Evolutionary conservation across 2,888 invertebrate species (phyloP).

Genomic region (Phaonia tiefii): DNA sequence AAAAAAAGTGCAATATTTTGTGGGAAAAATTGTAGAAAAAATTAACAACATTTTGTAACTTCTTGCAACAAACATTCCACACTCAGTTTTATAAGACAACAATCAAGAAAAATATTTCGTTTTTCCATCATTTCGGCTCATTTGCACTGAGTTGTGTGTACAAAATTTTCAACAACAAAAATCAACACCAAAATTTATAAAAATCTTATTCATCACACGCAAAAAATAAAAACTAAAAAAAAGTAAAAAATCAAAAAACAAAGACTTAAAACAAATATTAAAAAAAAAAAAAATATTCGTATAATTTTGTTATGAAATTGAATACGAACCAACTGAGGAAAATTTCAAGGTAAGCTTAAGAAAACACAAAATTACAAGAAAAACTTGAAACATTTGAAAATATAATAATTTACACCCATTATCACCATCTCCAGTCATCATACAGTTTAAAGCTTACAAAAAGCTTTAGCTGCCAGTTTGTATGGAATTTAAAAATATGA

Average conservation of each 20-base stretch:
- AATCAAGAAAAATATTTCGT: conserved; percentile 29
- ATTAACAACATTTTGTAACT: conserved; percentile 35
- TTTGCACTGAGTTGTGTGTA: conserved; percentile 67
- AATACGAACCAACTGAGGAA: not conserved
- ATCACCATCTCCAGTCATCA: too few species aligned
- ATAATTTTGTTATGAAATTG: conserved; percentile 11
- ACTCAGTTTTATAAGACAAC: conserved; percentile 49
- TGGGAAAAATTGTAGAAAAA: conserved; percentile 31
- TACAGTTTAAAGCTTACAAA: too few species aligned
- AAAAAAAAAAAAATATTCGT: conserved; percentile 37
- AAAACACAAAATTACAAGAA: conserved; percentile 15
- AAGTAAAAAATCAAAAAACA: conserved; percentile 35
- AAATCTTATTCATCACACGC: too few species aligned
- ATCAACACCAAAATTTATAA: conserved; percentile 27
- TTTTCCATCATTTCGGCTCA: conserved; percentile 52
- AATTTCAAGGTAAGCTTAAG: conserved; percentile 42
- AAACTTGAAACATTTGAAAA: conserved; percentile 12
- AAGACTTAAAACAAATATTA: conserved; percentile 10
- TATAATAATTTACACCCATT: too few species aligned
- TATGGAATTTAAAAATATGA: too few species aligned
- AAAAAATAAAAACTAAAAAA: conserved; percentile 34
- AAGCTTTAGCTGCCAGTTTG: too few species aligned
- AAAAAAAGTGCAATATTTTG: conserved; percentile 57
- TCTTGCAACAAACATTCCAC: conserved; percentile 47
- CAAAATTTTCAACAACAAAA: conserved; percentile 60